Evolutionary conservation across 2,888 invertebrate genomes (phyloP).

Genomic region (Syritta pipiens): DNA sequence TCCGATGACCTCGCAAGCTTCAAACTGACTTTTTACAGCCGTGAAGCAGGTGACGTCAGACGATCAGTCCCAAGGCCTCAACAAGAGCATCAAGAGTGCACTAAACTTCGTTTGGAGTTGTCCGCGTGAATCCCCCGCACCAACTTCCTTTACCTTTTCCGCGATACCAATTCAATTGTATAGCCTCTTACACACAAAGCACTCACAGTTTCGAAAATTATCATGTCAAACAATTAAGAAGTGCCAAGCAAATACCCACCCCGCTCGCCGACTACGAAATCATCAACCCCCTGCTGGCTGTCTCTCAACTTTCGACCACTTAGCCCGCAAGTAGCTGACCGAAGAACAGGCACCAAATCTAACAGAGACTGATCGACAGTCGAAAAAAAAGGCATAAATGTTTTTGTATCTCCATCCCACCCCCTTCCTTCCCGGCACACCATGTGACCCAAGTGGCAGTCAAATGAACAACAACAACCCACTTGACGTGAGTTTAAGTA

Average conservation of each 20-base stretch:
- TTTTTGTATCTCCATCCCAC: conserved; percentile 1
- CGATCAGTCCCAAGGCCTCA: no score
- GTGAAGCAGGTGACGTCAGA: no score
- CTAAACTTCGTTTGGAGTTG: no score
- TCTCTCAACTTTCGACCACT: conserved; percentile 50
- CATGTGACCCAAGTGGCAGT: conserved; percentile 55
- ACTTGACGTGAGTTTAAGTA: conserved; percentile 60
- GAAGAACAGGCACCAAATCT: conserved; percentile 52
- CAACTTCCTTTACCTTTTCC: not conserved
- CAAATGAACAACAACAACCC: conserved; percentile 62
- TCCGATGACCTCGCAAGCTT: no score
- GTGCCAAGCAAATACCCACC: conserved; percentile 9
- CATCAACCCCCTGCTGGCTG: conserved; percentile 52
- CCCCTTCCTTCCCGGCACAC: not conserved
- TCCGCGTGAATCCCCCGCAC: no score
- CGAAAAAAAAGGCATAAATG: conserved; percentile 30
- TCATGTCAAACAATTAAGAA: conserved; percentile 20
- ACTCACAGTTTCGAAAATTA: conserved; percentile 9
- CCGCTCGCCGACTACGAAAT: conserved; percentile 14
- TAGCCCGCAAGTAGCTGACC: conserved; percentile 45
- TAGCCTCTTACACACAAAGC: no score
- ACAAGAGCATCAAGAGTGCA: no score
- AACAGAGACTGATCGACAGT: conserved; percentile 31
- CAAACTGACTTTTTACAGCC: no score
- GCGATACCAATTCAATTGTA: no score